Conservation (phyloP, 2,888 invertebrate genomes). For the Dioctria linearis region DNA sequence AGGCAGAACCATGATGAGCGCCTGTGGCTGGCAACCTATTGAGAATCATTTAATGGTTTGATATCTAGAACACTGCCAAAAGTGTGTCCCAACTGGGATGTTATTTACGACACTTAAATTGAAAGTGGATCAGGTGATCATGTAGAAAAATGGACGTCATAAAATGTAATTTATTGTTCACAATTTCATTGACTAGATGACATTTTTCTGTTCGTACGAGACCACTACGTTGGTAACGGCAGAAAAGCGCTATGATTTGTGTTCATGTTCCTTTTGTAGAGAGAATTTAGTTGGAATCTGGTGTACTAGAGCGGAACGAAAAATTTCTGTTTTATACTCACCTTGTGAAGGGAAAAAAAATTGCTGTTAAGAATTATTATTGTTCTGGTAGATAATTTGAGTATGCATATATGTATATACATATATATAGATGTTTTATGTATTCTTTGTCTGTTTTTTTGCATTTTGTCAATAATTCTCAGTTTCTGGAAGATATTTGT, state of each 20-base stretch:
- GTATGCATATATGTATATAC: no score
- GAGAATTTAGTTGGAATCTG: background rate
- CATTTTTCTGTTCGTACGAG: slow-evolving; percentile 44
- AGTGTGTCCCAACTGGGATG: slow-evolving; percentile 14
- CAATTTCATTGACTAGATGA: slow-evolving; percentile 49
- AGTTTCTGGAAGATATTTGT: no score
- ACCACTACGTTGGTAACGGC: background rate
- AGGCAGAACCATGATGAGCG: slow-evolving; percentile 12
- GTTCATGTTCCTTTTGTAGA: slow-evolving; percentile 19
- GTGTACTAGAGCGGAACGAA: no score
- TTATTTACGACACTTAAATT: slow-evolving; percentile 49
- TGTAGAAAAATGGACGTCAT: slow-evolving; percentile 48
- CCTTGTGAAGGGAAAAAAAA: no score
- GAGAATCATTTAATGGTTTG: slow-evolving; percentile 11
- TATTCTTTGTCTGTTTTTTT: no score
- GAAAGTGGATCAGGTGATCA: slow-evolving; percentile 53
- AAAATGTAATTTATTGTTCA: slow-evolving; percentile 48
- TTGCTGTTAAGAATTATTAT: no score
- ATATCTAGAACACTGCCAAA: background rate
- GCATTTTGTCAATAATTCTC: no score
- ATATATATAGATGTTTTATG: no score
- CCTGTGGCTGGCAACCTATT: slow-evolving; percentile 28
- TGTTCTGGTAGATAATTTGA: no score
- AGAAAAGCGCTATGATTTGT: slow-evolving; percentile 27
- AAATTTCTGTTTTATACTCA: no score